Evolutionary conservation across 2,888 invertebrate species (phyloP).

Genomic region (Asteroscopus sphinx): DNA sequence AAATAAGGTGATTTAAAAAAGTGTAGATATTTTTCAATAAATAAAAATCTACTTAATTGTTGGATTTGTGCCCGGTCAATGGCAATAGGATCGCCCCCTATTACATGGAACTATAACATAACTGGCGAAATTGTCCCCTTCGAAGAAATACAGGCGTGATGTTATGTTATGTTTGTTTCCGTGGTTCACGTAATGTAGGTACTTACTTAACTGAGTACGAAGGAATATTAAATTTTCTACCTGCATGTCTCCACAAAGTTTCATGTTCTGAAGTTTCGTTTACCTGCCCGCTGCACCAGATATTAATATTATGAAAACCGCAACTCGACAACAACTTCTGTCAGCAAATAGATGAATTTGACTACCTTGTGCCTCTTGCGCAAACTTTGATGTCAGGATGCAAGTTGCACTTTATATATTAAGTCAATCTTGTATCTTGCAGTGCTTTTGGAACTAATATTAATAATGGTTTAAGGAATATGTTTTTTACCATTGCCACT

Average conservation of each 20-base stretch:
- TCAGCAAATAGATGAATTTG: constrained; percentile 69
- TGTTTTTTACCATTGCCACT: not conserved
- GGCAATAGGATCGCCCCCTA: too few relatives aligned
- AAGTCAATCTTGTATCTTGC: constrained; percentile 27
- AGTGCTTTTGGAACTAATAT: constrained; percentile 24
- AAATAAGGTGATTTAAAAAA: too few relatives aligned
- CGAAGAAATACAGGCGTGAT: too few relatives aligned
- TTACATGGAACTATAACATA: too few relatives aligned
- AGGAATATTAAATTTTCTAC: constrained; percentile 82
- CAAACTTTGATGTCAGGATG: constrained; percentile 48
- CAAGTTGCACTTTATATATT: constrained; percentile 43
- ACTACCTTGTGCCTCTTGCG: constrained; percentile 55
- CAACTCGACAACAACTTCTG: constrained; percentile 69
- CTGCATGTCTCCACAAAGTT: constrained; percentile 82
- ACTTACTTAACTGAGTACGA: too few relatives aligned
- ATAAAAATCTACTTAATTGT: too few relatives aligned
- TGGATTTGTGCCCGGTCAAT: too few relatives aligned
- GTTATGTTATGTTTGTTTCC: constrained; percentile 25
- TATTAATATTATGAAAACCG: constrained; percentile 82
- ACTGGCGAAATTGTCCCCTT: too few relatives aligned
- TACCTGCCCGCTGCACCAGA: constrained; percentile 75
- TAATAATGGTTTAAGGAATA: constrained; percentile 3
- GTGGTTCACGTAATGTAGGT: constrained; percentile 27
- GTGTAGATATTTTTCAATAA: too few relatives aligned
- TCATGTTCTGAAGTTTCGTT: constrained; percentile 76